These are phyloP conservation scores for Pardosa pseudoannulata DNA, from an alignment of 2,888 invertebrate species.

Conservation along the genomic window DNA sequence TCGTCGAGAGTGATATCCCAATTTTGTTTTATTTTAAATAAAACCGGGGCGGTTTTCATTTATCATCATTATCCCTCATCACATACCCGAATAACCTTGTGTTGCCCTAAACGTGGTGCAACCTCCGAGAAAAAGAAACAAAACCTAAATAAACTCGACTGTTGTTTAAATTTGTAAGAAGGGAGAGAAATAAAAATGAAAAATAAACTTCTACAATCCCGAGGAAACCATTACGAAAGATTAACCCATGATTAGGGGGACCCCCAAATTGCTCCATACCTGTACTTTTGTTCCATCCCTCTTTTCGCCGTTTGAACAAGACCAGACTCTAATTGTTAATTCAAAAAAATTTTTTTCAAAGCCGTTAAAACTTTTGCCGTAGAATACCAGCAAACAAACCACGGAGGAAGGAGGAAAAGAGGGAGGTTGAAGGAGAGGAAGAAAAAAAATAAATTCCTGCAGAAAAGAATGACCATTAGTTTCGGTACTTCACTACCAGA, in stretches of 20 bases:
- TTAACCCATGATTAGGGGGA: not conserved
- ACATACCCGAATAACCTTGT: no score
- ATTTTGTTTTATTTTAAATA: no score
- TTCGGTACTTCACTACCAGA: conserved; percentile 61
- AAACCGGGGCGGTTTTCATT: no score
- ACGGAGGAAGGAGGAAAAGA: not conserved
- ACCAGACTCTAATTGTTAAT: not conserved
- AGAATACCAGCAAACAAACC: not conserved
- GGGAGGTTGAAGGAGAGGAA: no score
- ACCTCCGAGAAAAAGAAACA: not conserved
- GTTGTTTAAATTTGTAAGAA: not conserved
- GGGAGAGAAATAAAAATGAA: not conserved
- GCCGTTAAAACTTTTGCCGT: not conserved
- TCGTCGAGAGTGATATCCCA: no score
- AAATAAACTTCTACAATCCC: not conserved
- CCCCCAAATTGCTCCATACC: not conserved
- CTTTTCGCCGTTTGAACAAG: not conserved
- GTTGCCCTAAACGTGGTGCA: no score
- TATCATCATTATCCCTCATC: no score
- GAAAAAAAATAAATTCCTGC: conserved; percentile 4
- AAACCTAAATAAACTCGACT: not conserved
- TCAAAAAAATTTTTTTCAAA: conserved; percentile 10
- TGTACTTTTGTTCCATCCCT: not conserved
- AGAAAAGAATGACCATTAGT: conserved; percentile 70
- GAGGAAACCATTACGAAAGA: conserved; percentile 4